Conservation (phyloP, 2,888 invertebrate species). For the Tortricodes alternella region DNA sequence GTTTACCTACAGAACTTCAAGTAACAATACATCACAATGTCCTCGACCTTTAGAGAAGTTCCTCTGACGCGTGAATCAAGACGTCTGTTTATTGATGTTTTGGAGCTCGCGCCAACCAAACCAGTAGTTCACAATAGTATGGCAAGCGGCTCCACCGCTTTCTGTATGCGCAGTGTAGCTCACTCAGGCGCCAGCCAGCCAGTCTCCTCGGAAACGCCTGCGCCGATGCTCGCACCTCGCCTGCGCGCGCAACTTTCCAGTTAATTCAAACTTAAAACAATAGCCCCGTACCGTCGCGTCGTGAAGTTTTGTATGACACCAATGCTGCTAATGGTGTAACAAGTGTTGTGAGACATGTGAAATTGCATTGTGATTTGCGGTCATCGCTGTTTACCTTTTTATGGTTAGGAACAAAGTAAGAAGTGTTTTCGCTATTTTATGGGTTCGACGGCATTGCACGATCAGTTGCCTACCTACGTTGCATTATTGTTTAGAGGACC, state of each 20-base stretch:
- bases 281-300: slow-evolving; percentile 51
- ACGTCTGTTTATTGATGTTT: slow-evolving; percentile 45
- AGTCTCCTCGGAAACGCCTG: slow-evolving; percentile 61
- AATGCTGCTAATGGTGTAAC: slow-evolving; percentile 37
- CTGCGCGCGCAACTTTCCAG: slow-evolving; percentile 46
- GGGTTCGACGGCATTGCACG: slow-evolving; percentile 43
- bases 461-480: slow-evolving; percentile 15
- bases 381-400: slow-evolving; percentile 59
- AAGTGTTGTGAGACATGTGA: slow-evolving; percentile 67
- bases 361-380: slow-evolving; percentile 50
- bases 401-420: slow-evolving; percentile 56
- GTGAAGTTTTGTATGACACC: slow-evolving; percentile 37
- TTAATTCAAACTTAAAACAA: slow-evolving; percentile 50
- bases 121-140: slow-evolving; percentile 56
- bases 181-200: slow-evolving; percentile 40
- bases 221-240: slow-evolving; percentile 49
- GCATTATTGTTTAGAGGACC: slow-evolving; percentile 11
- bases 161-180: too few relatives aligned
- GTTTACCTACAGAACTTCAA: too few relatives aligned
- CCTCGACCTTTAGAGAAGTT: too few relatives aligned
- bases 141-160: slow-evolving; percentile 45
- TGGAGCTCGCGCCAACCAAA: slow-evolving; percentile 55
- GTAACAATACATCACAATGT: too few relatives aligned
- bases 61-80: slow-evolving; percentile 46
- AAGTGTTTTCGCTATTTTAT: slow-evolving; percentile 51